Conservation (phyloP, 1,140 invertebrate genomes). For the Drosophila eugracilis region DNA sequence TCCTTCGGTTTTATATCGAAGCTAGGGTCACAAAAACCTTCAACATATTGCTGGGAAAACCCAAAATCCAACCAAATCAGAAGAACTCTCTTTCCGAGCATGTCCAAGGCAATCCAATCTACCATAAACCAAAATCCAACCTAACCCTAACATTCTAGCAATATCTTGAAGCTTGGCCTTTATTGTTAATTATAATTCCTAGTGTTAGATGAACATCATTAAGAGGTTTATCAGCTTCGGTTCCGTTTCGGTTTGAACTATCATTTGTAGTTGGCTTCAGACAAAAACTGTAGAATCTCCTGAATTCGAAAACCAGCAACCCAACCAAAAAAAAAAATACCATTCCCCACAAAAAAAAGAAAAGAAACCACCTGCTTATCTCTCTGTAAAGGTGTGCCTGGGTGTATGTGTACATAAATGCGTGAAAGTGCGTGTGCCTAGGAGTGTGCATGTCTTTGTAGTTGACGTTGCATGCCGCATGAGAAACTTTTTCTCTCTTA, state of each 20-base stretch:
- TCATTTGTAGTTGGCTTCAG: conserved; percentile 53
- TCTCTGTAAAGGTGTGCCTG: conserved; percentile 14
- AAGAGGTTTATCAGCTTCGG: conserved; percentile 37
- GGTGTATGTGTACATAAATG: conserved; percentile 7
- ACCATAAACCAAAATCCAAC: no score
- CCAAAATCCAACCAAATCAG: background rate
- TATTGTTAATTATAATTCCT: conserved; percentile 11
- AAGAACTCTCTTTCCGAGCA: conserved; percentile 2
- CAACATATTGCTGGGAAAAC: background rate
- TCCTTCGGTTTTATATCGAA: conserved; percentile 18
- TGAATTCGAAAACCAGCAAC: background rate
- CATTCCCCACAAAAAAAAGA: no score
- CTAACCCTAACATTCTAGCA: background rate
- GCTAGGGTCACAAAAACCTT: conserved; percentile 3
- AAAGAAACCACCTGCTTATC: conserved; percentile 9
- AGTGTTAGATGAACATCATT: conserved; percentile 40
- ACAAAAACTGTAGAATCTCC: conserved; percentile 18
- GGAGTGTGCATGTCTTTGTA: conserved; percentile 30
- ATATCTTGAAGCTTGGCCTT: conserved; percentile 10
- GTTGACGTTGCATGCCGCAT: conserved; percentile 38
- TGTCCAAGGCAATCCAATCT: background rate
- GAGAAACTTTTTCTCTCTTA: conserved; percentile 16
- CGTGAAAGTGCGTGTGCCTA: conserved; percentile 18
- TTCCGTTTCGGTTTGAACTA: conserved; percentile 34
- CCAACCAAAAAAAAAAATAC: background rate